phyloP scores from a whole-genome alignment of 2,888 invertebrate genomes.

The Cotesia congregata region DNA sequence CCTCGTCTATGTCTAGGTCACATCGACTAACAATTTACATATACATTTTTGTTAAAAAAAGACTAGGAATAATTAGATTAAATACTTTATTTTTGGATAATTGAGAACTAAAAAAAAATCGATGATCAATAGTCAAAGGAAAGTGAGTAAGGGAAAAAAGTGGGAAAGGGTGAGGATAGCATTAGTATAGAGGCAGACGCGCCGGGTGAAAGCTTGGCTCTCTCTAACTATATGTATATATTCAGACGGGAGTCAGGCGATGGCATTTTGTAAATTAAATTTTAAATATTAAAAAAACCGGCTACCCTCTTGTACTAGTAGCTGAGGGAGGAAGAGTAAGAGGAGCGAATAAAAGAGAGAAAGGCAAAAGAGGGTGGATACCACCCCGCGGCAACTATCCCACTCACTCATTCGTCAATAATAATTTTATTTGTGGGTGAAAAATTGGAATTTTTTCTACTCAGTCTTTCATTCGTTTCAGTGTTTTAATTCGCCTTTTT shows the following conservation, averaged over 20 bases:
- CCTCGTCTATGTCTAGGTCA: not conserved
- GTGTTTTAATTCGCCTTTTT: slow-evolving; percentile 35
- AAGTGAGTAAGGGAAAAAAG: slow-evolving; percentile 10
- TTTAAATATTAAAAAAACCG: slow-evolving; percentile 70
- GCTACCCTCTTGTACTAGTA: slow-evolving; percentile 46
- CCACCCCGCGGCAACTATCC: slow-evolving; percentile 51
- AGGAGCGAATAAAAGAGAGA: slow-evolving; percentile 34
- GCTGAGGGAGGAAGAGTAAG: slow-evolving; percentile 27
- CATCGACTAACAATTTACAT: not conserved
- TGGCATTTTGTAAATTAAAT: slow-evolving; percentile 71
- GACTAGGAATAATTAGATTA: not conserved
- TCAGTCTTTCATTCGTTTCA: slow-evolving; percentile 26
- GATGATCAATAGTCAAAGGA: slow-evolving; percentile 31
- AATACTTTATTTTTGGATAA: slow-evolving; percentile 1
- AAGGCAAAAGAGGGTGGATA: slow-evolving; percentile 30
- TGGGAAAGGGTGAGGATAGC: slow-evolving; percentile 4
- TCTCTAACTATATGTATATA: slow-evolving; percentile 31
- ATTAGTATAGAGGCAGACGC: slow-evolving; percentile 8
- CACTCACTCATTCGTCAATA: slow-evolving; percentile 69
- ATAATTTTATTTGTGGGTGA: slow-evolving; percentile 69
- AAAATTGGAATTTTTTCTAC: slow-evolving; percentile 63
- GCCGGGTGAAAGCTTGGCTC: slow-evolving; percentile 26
- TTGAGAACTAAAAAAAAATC: slow-evolving; percentile 20
- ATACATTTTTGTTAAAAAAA: not conserved
- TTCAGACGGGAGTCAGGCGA: slow-evolving; percentile 54